Evolutionary conservation across 2,113 vertebrate species (phyloP), one percentile per base, ranked within the genome.

Genomic region (Eublepharis macularius): DNA sequence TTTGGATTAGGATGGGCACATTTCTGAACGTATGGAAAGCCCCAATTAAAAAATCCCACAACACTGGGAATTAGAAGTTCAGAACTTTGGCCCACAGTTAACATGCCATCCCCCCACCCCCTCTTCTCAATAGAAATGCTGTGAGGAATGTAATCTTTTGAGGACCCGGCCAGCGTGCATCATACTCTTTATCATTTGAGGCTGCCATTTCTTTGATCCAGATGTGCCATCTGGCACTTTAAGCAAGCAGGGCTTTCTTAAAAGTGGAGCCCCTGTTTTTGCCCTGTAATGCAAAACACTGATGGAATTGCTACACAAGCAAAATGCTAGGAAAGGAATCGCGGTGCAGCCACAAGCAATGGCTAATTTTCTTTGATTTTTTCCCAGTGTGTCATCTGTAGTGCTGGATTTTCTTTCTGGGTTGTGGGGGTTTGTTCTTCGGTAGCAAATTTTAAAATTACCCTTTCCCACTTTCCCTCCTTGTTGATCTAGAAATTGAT

Each of bases 301-400:
- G 97, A 93, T 95, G 95, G 96, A 98, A 98, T 98, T 96, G 97
- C 97, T 97, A 97, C 96, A 96, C 97, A 97, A 98, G 97, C 97
- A 95, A 97, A 98, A 97, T 97, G 96, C 97, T 96, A 96, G 96
- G 96, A 95, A 95, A 94, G 96, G 96, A 96, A 96, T 94, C 96
- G 97, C 95, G 97, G 96, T 96, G 82, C 96, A 94, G 96, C 97
- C 97, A 95, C 97, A 98, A 97, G 96, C 96, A 93, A 72, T 93
- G 94, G 95, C 96, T 96, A 95, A 96, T 97, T 97, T 97, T 97
- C 96, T 97, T 97, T 97, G 93, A 93, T 95, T 98, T 98, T 79
- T 94, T 94, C 91, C 92, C 89, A 92, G 91, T 93, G 90, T 93
- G 93, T 94, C 94, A 93, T 94, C 91, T 92, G 78, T 92, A 93